Base-by-base conservation (phyloP, 2,113 vertebrate genomes). In the Malurus elegans region DNA sequence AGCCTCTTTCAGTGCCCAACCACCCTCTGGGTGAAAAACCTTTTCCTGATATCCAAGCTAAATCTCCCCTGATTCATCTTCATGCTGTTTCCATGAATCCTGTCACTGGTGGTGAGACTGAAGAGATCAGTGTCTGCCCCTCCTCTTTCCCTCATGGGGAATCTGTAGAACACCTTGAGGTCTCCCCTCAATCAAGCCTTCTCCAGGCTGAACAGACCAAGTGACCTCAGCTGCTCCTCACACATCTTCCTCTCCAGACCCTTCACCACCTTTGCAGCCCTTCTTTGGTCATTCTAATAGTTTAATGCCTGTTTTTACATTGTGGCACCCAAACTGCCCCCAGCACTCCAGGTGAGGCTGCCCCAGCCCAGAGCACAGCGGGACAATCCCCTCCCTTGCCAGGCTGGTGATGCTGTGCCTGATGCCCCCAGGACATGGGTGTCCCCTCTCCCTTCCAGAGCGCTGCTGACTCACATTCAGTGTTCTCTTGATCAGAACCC, bases 371-470 rank as follows among this genome's bases (percentile, higher is more conserved):
- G 19, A 54, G 12, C 40, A 60, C 36, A 71, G 45, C 2, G 0
- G 47, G 20, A 38, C 23, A 47, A 47, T 38, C 28, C 12, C 23
- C 10, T 71, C 16, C 28, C 15, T 65, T 1, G 15, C 8, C 24
- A 0, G 0, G 18, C 18, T n/a, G 42, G 5, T 0, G 0, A 7
- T 34, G 19, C 25, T 74, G 44, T 10, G 19, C 60, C 29, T 74
- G 50, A 29, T 56, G 24, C 2, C 19, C 17, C 31, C 19, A 57
- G 24, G 29, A 57, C 29, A 48, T 3, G 4, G 24, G 0, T 57
- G 60, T 6, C 19, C 3, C 24, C 25, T 25, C 29, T 1, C 0
- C 17, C 28, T 13, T 3, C 17, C 62, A 67, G 51, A 17, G 13
- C n/a, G 32, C 51, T 56, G 42, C 28, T 67, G 51, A 0, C 5